Percentiles rank a stretch among this genome's conserved stretches.
These are phyloP conservation scores for Botia kubotai DNA, from an alignment of 2,797 vertebrate genomes.

Conservation along the genomic window DNA sequence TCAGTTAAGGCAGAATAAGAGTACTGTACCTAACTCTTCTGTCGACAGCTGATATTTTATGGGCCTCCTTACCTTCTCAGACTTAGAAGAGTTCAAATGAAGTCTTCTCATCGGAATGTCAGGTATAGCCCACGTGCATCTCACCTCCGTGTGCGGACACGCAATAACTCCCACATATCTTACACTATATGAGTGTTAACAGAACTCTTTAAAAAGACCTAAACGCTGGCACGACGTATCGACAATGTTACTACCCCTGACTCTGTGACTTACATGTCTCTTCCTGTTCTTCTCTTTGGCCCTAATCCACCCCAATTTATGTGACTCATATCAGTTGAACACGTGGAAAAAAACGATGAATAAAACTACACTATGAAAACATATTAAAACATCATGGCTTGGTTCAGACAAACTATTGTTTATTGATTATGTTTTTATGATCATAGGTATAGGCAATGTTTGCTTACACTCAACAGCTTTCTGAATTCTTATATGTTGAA, in stretches of 20 bases:
- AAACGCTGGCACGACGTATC: conserved; percentile 39
- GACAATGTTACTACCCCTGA: conserved; percentile 55
- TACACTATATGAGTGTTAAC: conserved; percentile 24
- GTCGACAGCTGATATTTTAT: not conserved
- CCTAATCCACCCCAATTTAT: conserved; percentile 73
- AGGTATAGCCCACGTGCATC: conserved; percentile 57
- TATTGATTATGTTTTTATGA: conserved; percentile 25
- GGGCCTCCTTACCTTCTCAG: conserved; percentile 58
- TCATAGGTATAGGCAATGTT: conserved; percentile 18
- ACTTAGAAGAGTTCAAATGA: conserved; percentile 40
- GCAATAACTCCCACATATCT: conserved; percentile 65
- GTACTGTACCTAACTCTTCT: not conserved
- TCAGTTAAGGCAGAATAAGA: not conserved
- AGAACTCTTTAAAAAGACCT: conserved; percentile 9
- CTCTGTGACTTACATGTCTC: conserved; percentile 67
- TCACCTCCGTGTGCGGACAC: conserved; percentile 65
- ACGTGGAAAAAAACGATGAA: not conserved
- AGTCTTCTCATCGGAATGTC: conserved; percentile 65
- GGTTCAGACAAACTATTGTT: not conserved
- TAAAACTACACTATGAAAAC: not conserved
- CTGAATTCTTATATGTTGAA: conserved; percentile 74
- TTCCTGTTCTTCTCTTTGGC: conserved; percentile 81
- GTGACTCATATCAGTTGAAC: conserved; percentile 61
- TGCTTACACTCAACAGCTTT: conserved; percentile 51
- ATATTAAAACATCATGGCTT: not conserved